These are phyloP conservation scores for Cryptophagus acutangulus DNA, from an alignment of 2,888 invertebrate species.

Conservation along the genomic window DNA sequence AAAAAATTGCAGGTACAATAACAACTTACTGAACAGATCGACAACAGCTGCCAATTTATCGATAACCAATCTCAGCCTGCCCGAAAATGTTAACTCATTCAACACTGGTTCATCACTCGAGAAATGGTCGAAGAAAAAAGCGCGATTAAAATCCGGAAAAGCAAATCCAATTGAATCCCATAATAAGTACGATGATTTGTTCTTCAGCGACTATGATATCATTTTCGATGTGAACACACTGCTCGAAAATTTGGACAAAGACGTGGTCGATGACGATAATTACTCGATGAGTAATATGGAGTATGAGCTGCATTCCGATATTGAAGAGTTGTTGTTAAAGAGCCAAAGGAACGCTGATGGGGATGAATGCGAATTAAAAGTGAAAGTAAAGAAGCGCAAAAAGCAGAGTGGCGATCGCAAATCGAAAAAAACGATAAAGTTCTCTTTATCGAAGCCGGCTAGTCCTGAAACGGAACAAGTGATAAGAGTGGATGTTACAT, in stretches of 20 bases:
- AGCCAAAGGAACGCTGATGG: constrained; percentile 18
- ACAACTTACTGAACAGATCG: no score
- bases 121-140: constrained; percentile 41
- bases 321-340: constrained; percentile 32
- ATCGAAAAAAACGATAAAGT: constrained; percentile 36
- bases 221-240: constrained; percentile 20
- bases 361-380: constrained; percentile 10
- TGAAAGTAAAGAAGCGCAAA: constrained; percentile 15
- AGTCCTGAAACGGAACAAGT: constrained; percentile 45
- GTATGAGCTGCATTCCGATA: constrained; percentile 39
- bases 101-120: constrained; percentile 40
- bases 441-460: constrained; percentile 41
- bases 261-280: constrained; percentile 11
- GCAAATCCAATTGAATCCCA: constrained; percentile 10
- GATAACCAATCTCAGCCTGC: constrained; percentile 36
- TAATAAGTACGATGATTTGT: constrained; percentile 6
- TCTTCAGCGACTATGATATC: constrained; percentile 17
- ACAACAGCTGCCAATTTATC: constrained; percentile 14
- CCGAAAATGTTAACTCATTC: constrained; percentile 32
- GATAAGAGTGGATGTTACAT: constrained; percentile 45
- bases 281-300: constrained; percentile 20
- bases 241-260: constrained; percentile 20
- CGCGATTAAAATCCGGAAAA: constrained; percentile 36
- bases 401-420: constrained; percentile 22
- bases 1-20: neutral